phyloP scores from a whole-genome alignment of 2,888 invertebrate species.

The Acanthopleura granulata region DNA sequence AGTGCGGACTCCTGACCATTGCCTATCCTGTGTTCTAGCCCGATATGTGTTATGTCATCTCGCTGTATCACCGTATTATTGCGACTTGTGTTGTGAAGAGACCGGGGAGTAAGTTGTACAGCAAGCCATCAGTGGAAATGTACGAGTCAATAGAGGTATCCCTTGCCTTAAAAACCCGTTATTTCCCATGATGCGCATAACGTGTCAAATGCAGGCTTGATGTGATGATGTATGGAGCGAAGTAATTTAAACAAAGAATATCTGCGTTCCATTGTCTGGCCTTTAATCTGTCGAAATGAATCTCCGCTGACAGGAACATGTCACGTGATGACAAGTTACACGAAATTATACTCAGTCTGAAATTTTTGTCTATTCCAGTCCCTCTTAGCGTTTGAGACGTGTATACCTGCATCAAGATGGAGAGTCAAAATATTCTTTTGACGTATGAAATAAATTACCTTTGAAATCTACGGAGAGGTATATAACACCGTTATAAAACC shows the following conservation, averaged over 20 bases:
- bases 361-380: not conserved
- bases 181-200: not conserved
- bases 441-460: not conserved
- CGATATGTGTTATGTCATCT: too few species aligned
- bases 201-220: not conserved
- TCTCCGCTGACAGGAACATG: not conserved
- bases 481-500: not conserved
- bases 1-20: too few species aligned
- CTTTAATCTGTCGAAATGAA: not conserved
- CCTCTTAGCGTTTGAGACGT: not conserved
- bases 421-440: not conserved
- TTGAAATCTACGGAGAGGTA: not conserved
- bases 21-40: too few species aligned
- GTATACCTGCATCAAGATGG: too few species aligned
- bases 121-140: too few species aligned
- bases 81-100: too few species aligned
- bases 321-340: not conserved
- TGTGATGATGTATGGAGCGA: slow-evolving; percentile 1
- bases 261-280: not conserved
- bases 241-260: not conserved
- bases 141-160: too few species aligned
- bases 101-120: too few species aligned
- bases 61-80: too few species aligned
- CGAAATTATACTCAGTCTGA: not conserved
- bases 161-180: not conserved